Percentiles rank a stretch among this genome's conserved stretches.
phyloP scores from a whole-genome alignment of 2,113 vertebrate genomes.

The Sylvietta virens region DNA sequence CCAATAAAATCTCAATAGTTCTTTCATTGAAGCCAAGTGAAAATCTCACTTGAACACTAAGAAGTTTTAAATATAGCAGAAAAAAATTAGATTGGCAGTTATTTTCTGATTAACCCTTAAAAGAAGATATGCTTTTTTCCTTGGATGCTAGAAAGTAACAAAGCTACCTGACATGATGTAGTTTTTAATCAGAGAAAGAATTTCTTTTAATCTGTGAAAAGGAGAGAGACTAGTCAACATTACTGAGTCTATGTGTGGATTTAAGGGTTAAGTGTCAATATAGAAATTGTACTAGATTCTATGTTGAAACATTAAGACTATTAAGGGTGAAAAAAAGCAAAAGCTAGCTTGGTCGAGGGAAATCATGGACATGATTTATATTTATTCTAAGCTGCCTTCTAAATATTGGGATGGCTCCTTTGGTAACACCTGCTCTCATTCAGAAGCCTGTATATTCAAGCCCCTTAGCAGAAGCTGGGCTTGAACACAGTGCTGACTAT shows the following conservation, averaged over 20 bases:
- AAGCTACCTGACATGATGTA: background rate
- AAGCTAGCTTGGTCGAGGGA: constrained; percentile 2
- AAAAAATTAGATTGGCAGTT: background rate
- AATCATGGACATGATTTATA: background rate
- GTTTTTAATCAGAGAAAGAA: constrained; percentile 13
- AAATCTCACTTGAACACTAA: background rate
- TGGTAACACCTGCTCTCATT: constrained; percentile 50
- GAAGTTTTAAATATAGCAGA: background rate
- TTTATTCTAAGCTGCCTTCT: constrained; percentile 44
- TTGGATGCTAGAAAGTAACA: background rate
- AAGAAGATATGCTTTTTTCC: background rate
- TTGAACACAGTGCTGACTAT: constrained; percentile 31
- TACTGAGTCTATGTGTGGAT: background rate
- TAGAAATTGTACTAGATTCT: constrained; percentile 6
- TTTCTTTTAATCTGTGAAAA: constrained; percentile 18
- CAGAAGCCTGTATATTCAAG: constrained; percentile 18
- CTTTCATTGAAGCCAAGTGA: background rate
- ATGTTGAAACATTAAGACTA: constrained; percentile 40
- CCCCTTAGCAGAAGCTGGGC: constrained; percentile 28
- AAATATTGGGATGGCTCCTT: background rate
- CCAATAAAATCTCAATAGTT: background rate
- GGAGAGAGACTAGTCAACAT: background rate
- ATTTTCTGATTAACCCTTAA: background rate
- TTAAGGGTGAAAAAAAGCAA: background rate
- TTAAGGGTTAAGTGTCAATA: constrained; percentile 13